Evolutionary conservation across 1,140 invertebrate genomes (phyloP), one percentile per base, ranked within the genome.

Genomic region (Paramacrobiotus metropolitanus): DNA sequence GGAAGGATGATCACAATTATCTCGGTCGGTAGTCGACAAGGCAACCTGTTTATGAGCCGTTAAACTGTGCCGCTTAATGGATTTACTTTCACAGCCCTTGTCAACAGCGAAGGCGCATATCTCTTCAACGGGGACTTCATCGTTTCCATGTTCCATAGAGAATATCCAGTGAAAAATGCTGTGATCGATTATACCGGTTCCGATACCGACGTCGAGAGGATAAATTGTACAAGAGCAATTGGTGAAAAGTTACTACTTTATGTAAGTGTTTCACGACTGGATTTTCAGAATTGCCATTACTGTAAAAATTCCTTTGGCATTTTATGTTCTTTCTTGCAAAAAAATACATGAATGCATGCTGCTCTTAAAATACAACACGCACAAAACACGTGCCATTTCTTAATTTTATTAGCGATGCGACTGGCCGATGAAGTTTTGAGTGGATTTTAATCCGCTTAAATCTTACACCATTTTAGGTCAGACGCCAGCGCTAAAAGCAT

Each of bases 161-260:
- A 81, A 29, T 79, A 88, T 21, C 74, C 80, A 21, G 81, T 81
- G 65, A 80, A 78, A 28, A 82, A 80, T 0, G 74, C 82, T 1
- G 79, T 80, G 1, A 76, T 92, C 2, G 82, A 86, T 65, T 93
- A 93, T 70, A 84, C 81, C 62, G 88, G 88, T 0, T 80, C 82
- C 2, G 80, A 82, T 63, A 73, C 76, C 2, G 65, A 75, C 0
- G 72, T 83, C 1, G 89, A 92, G 73, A 74, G 80, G 45, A 79
- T 92, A 20, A 87, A 86, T 66, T 82, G 81, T 21, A 81, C 83
- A 0, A 78, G 80, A 64, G 81, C 83, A 21, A 74, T 89, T 21
- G 76, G 76, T 31, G 80, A 82, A 62, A 83, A 85, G 68, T 71
- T 92, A 18, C 77, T 82, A 48, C 71, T 92, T 4, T 79, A 83